A percentile compares a stretch with the other conserved stretches of the same genome.
phyloP scores from a whole-genome alignment of 2,797 vertebrate genomes.

The Poeciliopsis presidionis region DNA sequence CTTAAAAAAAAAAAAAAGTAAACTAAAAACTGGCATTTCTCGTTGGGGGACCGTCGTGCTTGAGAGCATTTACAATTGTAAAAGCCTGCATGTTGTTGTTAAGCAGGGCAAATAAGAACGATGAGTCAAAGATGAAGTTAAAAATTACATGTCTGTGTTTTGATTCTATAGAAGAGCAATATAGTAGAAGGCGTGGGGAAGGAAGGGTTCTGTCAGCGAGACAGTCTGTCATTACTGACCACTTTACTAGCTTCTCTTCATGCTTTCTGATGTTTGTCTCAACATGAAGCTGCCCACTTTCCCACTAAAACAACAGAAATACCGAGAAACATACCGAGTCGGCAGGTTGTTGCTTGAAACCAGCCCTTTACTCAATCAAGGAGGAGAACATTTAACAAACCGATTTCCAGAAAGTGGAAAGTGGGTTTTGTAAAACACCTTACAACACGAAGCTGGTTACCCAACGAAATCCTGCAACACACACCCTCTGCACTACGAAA shows the following conservation, averaged over 20 bases:
- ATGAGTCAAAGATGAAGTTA: slow-evolving; percentile 4
- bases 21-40: slow-evolving; percentile 33
- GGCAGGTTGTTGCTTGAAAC: not conserved
- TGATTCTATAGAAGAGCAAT: not conserved
- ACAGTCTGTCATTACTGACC: slow-evolving; percentile 27
- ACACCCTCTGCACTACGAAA: not conserved
- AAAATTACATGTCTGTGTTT: slow-evolving; percentile 1
- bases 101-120: not conserved
- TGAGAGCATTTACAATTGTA: not conserved
- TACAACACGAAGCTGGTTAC: slow-evolving; percentile 15
- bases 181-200: not conserved
- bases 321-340: not conserved
- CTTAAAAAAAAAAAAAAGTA: not conserved
- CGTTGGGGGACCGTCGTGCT: not conserved
- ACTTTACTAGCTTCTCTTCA: slow-evolving; percentile 10
- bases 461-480: slow-evolving; percentile 9
- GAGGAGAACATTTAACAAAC: slow-evolving; percentile 26
- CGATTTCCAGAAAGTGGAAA: slow-evolving; percentile 49
- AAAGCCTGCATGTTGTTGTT: not conserved
- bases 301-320: not conserved
- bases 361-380: slow-evolving; percentile 23
- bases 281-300: not conserved
- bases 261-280: not conserved
- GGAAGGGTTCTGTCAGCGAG: not conserved
- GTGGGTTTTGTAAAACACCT: slow-evolving; percentile 32